Evolutionary conservation across 1,140 invertebrate genomes (phyloP).

Genomic region (Melipona quadrifasciata): DNA sequence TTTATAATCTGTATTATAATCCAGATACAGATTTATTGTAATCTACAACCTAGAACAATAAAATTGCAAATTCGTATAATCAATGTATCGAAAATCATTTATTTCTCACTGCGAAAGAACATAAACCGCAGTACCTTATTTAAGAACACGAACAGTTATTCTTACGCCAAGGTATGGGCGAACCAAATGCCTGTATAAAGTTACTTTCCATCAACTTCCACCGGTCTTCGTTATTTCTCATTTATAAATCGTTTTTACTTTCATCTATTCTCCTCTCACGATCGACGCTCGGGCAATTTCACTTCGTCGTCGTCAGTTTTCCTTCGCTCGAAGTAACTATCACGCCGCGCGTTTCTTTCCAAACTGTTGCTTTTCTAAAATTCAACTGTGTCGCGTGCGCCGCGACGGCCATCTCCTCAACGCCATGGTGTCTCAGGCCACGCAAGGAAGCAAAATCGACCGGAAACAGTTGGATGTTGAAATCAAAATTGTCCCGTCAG

Average conservation of each 20-base stretch:
- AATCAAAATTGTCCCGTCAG: slow-evolving; percentile 58
- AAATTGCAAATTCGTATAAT: not conserved
- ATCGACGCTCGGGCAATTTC: slow-evolving; percentile 22
- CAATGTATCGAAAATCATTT: not conserved
- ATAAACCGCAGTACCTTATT: not conserved
- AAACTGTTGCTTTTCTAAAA: not conserved
- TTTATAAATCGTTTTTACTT: slow-evolving; percentile 32
- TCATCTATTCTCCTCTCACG: slow-evolving; percentile 54
- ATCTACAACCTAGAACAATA: not conserved
- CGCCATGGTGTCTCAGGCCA: not conserved
- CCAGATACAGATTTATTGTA: too few relatives aligned
- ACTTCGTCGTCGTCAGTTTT: slow-evolving; percentile 11
- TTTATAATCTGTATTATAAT: too few relatives aligned
- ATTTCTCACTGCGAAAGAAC: not conserved
- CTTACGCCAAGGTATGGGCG: slow-evolving; percentile 4
- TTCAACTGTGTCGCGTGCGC: not conserved
- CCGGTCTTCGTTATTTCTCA: not conserved
- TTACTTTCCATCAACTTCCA: slow-evolving; percentile 36
- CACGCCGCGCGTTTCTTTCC: not conserved
- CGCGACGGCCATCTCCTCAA: not conserved
- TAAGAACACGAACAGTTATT: not conserved
- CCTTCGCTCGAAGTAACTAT: too few relatives aligned
- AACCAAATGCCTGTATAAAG: not conserved
- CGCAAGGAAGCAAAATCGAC: slow-evolving; percentile 34
- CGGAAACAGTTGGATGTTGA: slow-evolving; percentile 47